phyloP scores from a whole-genome alignment of 2,113 vertebrate species.

The Pelobates fuscus region DNA sequence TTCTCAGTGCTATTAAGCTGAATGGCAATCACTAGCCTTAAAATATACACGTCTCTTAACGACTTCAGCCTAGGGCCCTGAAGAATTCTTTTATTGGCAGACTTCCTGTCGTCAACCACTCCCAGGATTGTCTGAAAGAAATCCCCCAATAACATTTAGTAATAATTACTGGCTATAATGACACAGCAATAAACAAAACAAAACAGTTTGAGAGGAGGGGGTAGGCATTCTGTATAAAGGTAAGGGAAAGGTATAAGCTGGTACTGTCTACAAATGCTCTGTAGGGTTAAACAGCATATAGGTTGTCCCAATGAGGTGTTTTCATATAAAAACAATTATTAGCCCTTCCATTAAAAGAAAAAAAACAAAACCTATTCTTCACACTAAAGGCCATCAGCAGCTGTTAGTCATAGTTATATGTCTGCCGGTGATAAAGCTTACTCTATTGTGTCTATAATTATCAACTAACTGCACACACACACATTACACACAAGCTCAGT shows the following conservation, averaged over 20 bases:
- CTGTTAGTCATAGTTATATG: conserved; percentile 31
- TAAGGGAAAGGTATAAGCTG: neutral
- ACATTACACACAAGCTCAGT: neutral
- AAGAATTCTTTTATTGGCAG: conserved; percentile 47
- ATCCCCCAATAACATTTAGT: conserved; percentile 44
- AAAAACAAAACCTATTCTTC: conserved; percentile 29
- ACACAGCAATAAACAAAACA: conserved; percentile 39
- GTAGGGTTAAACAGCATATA: neutral
- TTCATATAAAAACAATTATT: neutral
- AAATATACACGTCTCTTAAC: conserved; percentile 23
- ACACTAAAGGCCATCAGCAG: conserved; percentile 16
- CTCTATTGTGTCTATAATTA: conserved; percentile 41
- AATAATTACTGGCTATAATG: conserved; percentile 37
- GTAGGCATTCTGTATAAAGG: neutral
- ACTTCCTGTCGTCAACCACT: conserved; percentile 46
- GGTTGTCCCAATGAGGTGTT: conserved; percentile 11
- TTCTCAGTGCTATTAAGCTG: too few relatives aligned
- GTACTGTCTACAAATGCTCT: neutral
- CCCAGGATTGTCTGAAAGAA: conserved; percentile 39
- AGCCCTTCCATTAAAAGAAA: neutral
- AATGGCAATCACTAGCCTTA: neutral
- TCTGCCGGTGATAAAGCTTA: conserved; percentile 34
- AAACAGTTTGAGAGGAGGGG: neutral
- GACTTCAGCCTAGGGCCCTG: conserved; percentile 26
- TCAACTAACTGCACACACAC: neutral